Base-by-base conservation (phyloP, 2,888 invertebrate species). In the Drosophila subsilvestris region DNA sequence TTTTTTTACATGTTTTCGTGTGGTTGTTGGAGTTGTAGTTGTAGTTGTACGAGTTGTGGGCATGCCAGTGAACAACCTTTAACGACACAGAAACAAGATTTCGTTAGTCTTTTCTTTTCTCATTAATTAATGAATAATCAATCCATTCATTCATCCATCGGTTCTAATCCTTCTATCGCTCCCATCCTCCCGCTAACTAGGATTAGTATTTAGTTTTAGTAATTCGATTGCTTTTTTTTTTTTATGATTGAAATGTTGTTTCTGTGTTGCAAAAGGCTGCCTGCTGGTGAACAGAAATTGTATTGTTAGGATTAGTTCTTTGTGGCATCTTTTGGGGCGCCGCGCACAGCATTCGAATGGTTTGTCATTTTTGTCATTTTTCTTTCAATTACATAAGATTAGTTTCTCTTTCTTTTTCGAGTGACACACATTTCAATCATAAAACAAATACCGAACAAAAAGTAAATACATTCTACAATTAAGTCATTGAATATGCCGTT, bases 81-180 rank as follows among this genome's bases (percentile, higher is more conserved):
- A 91, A 92, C 92, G 92, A 94, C 93, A 93, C 93, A 93, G 93
- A 92, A 92, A 92, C 93, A 93, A 93, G 89, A 92, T 92, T 92
- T 92, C 92, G 90, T 92, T 91, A 92, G 91, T 90, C 86, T 83
- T 17, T 51, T 58, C 75, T 60, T 56, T 58, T 56, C 53, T 20
- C 60, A 56, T 66, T 56, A 45, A 60, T 67, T 66, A 37, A n/a
- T 37, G n/a, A 12, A 32, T 32, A 32, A 32, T 57, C 43, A 17
- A 49, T 56, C 29, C 37, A 20, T 20, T n/a, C n/a, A n/a, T n/a
- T n/a, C 20, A 20, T 20, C 43, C 20, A 12, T 42, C 48, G 20
- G n/a, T 63, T 48, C 51, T 54, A 18, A 49, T 56, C 29, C 54
- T 44, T 47, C 32, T 65, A 8, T 32, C 22, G 17, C 59, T 29